phyloP scores from a whole-genome alignment of 2,888 invertebrate species.

The Teleogryllus oceanicus region DNA sequence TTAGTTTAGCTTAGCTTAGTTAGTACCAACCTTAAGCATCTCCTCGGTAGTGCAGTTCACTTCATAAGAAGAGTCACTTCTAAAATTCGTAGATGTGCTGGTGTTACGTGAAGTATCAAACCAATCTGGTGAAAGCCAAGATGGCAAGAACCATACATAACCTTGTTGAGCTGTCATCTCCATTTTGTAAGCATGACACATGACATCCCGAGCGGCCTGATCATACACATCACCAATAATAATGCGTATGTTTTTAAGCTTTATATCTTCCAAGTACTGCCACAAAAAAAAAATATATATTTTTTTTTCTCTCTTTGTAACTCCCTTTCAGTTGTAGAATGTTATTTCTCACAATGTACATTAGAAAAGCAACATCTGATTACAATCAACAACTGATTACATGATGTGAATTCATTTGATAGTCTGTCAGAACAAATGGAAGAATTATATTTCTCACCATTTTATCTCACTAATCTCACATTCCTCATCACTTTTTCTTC shows the following conservation, averaged over 20 bases:
- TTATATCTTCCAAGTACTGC: constrained; percentile 56
- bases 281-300: no score
- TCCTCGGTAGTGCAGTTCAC: constrained; percentile 60
- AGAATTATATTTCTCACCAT: no score
- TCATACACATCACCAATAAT: constrained; percentile 78
- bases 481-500: no score
- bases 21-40: constrained; percentile 52
- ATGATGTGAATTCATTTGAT: no score
- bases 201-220: constrained; percentile 65
- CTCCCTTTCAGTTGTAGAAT: no score
- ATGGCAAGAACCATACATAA: constrained; percentile 85
- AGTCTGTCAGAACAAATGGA: no score
- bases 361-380: no score
- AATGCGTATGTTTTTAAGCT: constrained; percentile 64
- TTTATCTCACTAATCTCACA: no score
- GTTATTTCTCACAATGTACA: no score
- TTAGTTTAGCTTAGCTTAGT: background rate
- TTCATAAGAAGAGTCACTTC: background rate
- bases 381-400: no score
- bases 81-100: background rate
- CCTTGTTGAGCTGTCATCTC: constrained; percentile 60
- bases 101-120: constrained; percentile 57
- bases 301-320: no score
- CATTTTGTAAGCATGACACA: constrained; percentile 74
- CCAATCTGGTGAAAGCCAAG: constrained; percentile 64